Evolutionary conservation across 1,140 invertebrate species (phyloP).

Genomic region (Lysiphlebus fabarum): DNA sequence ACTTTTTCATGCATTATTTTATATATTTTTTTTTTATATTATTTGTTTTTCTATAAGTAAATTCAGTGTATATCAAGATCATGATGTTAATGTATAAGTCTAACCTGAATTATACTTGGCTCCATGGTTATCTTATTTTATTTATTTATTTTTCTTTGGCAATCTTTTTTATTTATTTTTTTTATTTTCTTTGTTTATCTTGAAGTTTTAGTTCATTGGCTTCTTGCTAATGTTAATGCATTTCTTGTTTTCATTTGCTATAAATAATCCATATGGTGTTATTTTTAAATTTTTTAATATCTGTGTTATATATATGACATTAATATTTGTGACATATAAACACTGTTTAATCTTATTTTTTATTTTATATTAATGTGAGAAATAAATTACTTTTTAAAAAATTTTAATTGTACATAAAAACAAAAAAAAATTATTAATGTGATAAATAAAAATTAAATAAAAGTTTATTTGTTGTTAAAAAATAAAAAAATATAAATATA

Average conservation of each 20-base stretch:
- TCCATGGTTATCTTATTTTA: background rate
- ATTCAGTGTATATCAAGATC: no score
- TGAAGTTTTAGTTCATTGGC: background rate
- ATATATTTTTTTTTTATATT: no score
- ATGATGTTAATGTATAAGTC: no score
- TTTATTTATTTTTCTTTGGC: constrained; percentile 3
- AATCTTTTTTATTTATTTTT: constrained; percentile 4
- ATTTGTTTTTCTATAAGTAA: no score
- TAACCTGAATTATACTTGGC: background rate
- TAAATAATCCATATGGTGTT: constrained; percentile 48
- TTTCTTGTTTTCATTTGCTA: constrained; percentile 29
- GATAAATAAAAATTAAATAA: no score
- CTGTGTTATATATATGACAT: constrained; percentile 29
- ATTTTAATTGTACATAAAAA: no score
- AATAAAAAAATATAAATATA: no score
- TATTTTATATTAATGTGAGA: background rate
- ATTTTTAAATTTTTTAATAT: constrained; percentile 49
- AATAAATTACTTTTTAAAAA: no score
- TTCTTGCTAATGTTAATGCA: constrained; percentile 24
- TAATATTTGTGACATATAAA: constrained; percentile 18
- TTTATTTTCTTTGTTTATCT: background rate
- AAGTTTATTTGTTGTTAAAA: no score
- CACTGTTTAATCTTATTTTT: background rate
- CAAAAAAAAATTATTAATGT: no score
- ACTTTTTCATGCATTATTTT: no score